Evolutionary conservation across 1,140 invertebrate genomes (phyloP), one percentile per base, ranked within the genome.

Genomic region (Lepidurus couesii): DNA sequence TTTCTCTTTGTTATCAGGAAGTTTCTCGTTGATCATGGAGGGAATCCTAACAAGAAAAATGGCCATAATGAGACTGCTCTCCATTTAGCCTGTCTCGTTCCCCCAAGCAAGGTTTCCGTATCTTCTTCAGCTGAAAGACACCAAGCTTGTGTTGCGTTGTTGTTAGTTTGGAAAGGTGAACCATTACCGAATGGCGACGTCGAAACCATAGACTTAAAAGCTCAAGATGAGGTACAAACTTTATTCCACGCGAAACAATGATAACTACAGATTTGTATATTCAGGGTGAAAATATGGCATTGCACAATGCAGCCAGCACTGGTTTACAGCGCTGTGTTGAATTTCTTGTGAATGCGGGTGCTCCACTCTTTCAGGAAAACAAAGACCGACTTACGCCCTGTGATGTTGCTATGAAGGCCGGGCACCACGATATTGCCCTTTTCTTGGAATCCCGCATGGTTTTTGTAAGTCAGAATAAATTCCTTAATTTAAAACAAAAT

Each of bases 31-130:
- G 90, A 91, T 80, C 84, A 90, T 74, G 87, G 87, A 73, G 91
- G 90, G 34, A 91, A 91, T 84, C 90, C 90, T 13, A 91, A 91
- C 83, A 91, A 91, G 83, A 89, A 87, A 76, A 92, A 92, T 84
- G 86, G 84, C 34, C 83, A 85, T 44, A 90, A 91, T 82, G 90
- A 91, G 83, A 91, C 88, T 3, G 87, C 88, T 2, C 84, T 92
- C 47, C 91, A 91, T 83, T 87, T 86, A 81, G 89, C 90, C 7
- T 91, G 89, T 82, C 87, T 88, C 81, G 85, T 90, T 65, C 82
- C 86, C 75, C 45, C 78, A 80, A 86, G 84, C 53, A 65, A 65
- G 21, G 4, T 21, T 65, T 65, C 87, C 83, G 86, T 85, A 81
- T 86, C 86, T 73, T 86, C 88, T 43, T 88, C 89, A 9, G 87